These are phyloP conservation scores for Drosophila varians DNA, from an alignment of 1,140 invertebrate species.

Conservation along the genomic window DNA sequence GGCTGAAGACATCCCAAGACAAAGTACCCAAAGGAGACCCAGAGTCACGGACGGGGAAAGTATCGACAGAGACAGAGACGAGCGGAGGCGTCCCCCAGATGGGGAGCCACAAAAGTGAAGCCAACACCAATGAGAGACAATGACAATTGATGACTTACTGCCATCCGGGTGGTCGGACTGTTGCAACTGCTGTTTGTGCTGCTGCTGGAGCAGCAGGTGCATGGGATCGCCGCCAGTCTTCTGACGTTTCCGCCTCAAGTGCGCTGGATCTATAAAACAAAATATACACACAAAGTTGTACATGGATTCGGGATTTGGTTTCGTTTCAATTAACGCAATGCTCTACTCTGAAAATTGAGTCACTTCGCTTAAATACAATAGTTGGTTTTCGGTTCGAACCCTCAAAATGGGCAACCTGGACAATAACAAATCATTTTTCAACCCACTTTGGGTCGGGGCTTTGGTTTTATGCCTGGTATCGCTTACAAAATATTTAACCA, in stretches of 20 bases:
- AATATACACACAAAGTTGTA: slow-evolving; percentile 53
- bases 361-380: slow-evolving; percentile 46
- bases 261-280: slow-evolving; percentile 84
- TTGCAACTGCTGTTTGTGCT: slow-evolving; percentile 79
- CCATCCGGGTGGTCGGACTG: slow-evolving; percentile 84
- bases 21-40: slow-evolving; percentile 26
- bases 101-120: neutral
- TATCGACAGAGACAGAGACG: neutral
- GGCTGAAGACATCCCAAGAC: slow-evolving; percentile 33
- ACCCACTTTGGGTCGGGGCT: neutral
- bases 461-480: slow-evolving; percentile 13
- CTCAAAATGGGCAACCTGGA: slow-evolving; percentile 17
- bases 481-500: slow-evolving; percentile 51
- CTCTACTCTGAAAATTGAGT: slow-evolving; percentile 44
- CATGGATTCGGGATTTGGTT: slow-evolving; percentile 34
- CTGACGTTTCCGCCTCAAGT: slow-evolving; percentile 86
- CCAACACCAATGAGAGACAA: slow-evolving; percentile 28
- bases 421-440: slow-evolving; percentile 32
- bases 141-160: slow-evolving; percentile 85
- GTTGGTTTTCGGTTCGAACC: slow-evolving; percentile 1
- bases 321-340: slow-evolving; percentile 23
- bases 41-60: slow-evolving; percentile 7
- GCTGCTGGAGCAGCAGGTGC: slow-evolving; percentile 85
- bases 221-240: slow-evolving; percentile 86
- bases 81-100: neutral